phyloP scores from a whole-genome alignment of 2,888 invertebrate genomes.

The Listrodromus nycthemerus region DNA sequence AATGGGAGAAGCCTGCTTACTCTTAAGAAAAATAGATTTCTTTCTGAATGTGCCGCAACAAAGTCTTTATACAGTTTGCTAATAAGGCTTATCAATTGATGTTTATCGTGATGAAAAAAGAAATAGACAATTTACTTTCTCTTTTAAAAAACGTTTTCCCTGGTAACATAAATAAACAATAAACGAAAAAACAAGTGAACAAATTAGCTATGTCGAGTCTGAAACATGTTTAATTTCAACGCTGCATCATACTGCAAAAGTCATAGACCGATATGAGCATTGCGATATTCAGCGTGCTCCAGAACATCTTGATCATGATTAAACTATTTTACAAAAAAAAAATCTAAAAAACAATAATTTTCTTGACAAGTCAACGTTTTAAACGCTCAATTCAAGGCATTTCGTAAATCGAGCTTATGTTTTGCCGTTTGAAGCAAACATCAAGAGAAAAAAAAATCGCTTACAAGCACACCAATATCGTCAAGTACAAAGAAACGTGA shows the following conservation, averaged over 20 bases:
- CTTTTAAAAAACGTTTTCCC: too few species aligned
- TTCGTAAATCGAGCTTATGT: background rate
- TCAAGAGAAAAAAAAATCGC: background rate
- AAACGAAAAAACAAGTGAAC: too few species aligned
- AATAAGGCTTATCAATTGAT: background rate
- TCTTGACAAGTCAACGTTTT: background rate
- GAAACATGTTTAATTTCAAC: background rate
- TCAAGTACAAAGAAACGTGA: conserved; percentile 10
- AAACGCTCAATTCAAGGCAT: background rate
- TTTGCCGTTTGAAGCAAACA: too few species aligned
- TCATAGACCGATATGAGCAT: background rate
- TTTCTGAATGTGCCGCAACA: too few species aligned
- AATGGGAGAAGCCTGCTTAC: too few species aligned
- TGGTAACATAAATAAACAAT: too few species aligned
- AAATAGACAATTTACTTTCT: background rate
- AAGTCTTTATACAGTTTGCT: too few species aligned
- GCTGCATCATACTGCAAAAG: background rate
- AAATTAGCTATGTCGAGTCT: background rate
- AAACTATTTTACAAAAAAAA: background rate
- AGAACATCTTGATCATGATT: background rate
- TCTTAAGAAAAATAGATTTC: background rate
- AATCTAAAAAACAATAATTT: background rate
- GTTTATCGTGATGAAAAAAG: background rate
- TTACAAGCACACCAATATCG: background rate
- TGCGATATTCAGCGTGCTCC: background rate